These are phyloP conservation scores for Hystrix cristata DNA, from an alignment of 2,113 vertebrate genomes.

Conservation along the genomic window DNA sequence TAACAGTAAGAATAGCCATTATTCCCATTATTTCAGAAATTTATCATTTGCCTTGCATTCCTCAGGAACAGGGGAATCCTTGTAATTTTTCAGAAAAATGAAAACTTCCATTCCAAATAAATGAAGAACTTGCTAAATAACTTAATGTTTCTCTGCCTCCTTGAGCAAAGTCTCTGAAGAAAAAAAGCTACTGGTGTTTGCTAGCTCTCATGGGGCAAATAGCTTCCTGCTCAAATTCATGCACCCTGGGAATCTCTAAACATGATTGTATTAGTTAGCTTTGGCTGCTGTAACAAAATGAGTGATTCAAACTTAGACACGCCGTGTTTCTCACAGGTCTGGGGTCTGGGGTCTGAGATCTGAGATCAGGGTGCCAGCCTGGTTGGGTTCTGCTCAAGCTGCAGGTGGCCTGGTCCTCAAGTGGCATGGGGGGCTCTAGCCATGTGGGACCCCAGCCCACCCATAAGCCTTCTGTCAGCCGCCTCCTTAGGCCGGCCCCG, in stretches of 20 bases:
- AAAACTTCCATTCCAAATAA: neutral
- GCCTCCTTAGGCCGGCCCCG: neutral
- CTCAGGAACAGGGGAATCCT: neutral
- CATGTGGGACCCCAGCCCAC: no score
- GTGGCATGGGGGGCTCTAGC: neutral
- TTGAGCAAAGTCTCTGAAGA: neutral
- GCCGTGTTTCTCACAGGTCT: neutral
- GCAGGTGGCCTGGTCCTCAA: accelerated
- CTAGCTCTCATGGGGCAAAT: accelerated
- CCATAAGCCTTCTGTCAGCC: neutral
- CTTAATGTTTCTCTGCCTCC: neutral
- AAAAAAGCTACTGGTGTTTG: neutral
- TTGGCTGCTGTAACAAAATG: neutral
- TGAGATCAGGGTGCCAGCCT: no score
- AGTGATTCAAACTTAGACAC: no score
- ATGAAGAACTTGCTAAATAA: neutral
- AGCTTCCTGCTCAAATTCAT: neutral
- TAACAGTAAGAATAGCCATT: neutral
- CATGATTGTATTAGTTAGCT: neutral
- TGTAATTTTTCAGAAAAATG: neutral
- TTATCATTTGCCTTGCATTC: neutral
- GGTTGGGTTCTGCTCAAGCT: accelerated
- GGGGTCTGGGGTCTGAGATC: neutral
- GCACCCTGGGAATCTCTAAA: no score
- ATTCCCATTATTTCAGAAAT: neutral